Percentiles rank a stretch among this genome's conserved stretches.
These are phyloP conservation scores for Vombatus ursinus DNA, from an alignment of 2,113 vertebrate genomes.

Conservation along the genomic window DNA sequence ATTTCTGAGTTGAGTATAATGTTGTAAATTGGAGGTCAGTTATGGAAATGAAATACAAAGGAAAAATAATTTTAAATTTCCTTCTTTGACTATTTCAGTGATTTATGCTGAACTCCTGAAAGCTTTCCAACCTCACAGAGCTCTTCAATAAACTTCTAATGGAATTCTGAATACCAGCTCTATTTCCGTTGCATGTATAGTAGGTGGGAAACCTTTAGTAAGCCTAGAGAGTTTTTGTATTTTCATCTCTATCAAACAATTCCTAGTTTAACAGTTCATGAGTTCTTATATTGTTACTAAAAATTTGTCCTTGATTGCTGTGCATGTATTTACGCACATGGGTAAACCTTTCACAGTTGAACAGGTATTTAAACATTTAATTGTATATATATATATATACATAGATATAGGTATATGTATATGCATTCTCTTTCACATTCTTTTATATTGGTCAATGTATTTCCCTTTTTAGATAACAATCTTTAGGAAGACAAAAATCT, in stretches of 20 bases:
- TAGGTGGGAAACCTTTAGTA: constrained; percentile 67
- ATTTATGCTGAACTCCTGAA: constrained; percentile 77
- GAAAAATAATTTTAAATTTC: constrained; percentile 63
- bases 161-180: constrained; percentile 64
- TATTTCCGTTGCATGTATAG: constrained; percentile 64
- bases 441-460: constrained; percentile 31
- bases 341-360: background rate
- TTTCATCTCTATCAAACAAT: constrained; percentile 59
- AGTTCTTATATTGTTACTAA: constrained; percentile 33
- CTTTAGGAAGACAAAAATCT: constrained; percentile 54
- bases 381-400: background rate
- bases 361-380: background rate
- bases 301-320: constrained; percentile 19
- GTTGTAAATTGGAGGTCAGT: constrained; percentile 73
- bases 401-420: constrained; percentile 4
- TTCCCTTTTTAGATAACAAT: constrained; percentile 57
- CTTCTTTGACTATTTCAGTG: constrained; percentile 56
- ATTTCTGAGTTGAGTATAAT: constrained; percentile 59
- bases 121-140: constrained; percentile 71
- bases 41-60: constrained; percentile 73
- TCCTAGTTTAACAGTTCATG: background rate
- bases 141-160: constrained; percentile 74
- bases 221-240: constrained; percentile 58
- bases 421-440: background rate
- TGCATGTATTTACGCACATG: background rate